These are phyloP conservation scores for Phyto melanocephala DNA, from an alignment of 2,888 invertebrate genomes.

Conservation along the genomic window DNA sequence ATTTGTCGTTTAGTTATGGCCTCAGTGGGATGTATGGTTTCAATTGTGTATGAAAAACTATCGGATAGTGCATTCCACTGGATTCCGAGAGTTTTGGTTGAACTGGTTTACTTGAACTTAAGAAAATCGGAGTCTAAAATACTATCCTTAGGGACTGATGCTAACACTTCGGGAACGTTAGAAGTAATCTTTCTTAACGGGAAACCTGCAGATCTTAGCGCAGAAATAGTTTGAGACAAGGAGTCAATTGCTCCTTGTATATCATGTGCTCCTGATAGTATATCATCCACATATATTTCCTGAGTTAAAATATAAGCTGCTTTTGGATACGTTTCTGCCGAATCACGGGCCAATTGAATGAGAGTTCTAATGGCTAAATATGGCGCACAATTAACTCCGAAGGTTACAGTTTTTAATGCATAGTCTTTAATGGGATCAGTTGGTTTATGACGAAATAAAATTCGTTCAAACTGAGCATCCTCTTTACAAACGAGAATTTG, in stretches of 20 bases:
- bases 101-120: neutral
- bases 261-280: slow-evolving; percentile 48
- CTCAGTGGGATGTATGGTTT: neutral
- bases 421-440: slow-evolving; percentile 5
- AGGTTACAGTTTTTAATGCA: slow-evolving; percentile 59
- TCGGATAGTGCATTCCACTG: slow-evolving; percentile 34
- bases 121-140: too few species aligned
- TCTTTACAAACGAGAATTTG: slow-evolving; percentile 47
- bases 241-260: slow-evolving; percentile 8
- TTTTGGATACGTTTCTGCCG: neutral
- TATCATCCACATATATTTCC: slow-evolving; percentile 61
- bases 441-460: slow-evolving; percentile 45
- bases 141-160: neutral
- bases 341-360: neutral
- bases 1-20: slow-evolving; percentile 4
- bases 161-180: neutral
- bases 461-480: slow-evolving; percentile 54
- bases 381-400: slow-evolving; percentile 11
- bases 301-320: neutral
- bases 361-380: slow-evolving; percentile 19
- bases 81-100: slow-evolving; percentile 5
- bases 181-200: slow-evolving; percentile 24
- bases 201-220: slow-evolving; percentile 49
- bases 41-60: neutral
- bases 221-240: neutral